Evolutionary conservation across 1,140 invertebrate species (phyloP).

Genomic region (Plectrocnemia conspersa): DNA sequence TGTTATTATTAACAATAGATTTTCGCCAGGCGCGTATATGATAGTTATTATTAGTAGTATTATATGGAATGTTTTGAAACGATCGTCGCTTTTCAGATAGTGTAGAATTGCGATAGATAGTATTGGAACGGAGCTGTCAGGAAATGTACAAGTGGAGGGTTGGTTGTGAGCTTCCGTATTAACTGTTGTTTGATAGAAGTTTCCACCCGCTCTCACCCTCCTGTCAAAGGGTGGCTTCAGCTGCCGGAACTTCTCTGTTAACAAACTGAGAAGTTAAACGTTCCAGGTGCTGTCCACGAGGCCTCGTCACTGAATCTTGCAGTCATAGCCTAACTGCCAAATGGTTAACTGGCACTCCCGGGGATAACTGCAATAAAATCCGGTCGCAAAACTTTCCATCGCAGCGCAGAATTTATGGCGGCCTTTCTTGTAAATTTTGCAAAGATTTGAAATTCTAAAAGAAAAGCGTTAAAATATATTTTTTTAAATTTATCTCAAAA

Average conservation of each 20-base stretch:
- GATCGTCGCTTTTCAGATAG: too few species aligned
- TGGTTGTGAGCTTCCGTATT: slow-evolving; percentile 23
- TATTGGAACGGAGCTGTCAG: neutral
- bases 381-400: neutral
- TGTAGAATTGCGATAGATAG: too few species aligned
- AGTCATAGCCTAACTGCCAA: neutral
- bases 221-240: neutral
- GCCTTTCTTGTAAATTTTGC: too few species aligned
- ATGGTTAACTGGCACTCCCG: neutral
- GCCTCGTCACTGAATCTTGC: neutral
- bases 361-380: neutral
- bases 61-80: too few species aligned
- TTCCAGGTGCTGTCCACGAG: slow-evolving; percentile 7
- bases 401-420: slow-evolving; percentile 10
- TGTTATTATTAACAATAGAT: too few species aligned
- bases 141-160: slow-evolving; percentile 3
- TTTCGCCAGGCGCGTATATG: too few species aligned
- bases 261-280: slow-evolving; percentile 9
- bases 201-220: slow-evolving; percentile 3
- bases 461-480: too few species aligned
- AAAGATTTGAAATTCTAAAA: too few species aligned
- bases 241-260: slow-evolving; percentile 5
- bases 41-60: too few species aligned
- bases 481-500: too few species aligned
- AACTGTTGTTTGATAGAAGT: slow-evolving; percentile 27